Evolutionary conservation across 2,888 invertebrate species (phyloP).

Genomic region (Smittia sp.): DNA sequence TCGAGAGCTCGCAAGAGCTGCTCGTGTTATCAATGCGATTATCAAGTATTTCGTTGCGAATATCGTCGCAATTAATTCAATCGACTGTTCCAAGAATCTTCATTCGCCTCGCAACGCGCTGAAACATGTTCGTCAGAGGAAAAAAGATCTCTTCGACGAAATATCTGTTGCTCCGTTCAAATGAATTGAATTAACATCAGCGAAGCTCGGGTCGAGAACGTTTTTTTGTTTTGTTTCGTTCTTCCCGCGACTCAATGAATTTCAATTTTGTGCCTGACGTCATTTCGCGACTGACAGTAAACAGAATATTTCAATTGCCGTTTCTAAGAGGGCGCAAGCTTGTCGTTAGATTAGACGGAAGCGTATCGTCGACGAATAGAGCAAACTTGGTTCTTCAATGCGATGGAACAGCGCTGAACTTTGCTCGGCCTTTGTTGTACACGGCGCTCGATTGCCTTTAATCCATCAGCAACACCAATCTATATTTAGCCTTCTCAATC

Average conservation of each 20-base stretch:
- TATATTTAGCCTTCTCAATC: not conserved
- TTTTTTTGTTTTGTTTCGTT: not conserved
- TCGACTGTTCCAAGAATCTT: not conserved
- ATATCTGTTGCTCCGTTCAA: slow-evolving; percentile 14
- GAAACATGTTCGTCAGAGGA: slow-evolving; percentile 13
- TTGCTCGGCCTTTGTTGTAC: not conserved
- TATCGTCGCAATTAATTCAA: too few species aligned
- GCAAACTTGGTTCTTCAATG: too few species aligned
- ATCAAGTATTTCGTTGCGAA: not conserved
- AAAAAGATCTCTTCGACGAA: not conserved
- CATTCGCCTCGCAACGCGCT: not conserved
- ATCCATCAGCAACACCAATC: not conserved
- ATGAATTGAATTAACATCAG: slow-evolving; percentile 9
- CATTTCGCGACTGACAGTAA: not conserved
- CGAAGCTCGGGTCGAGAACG: not conserved
- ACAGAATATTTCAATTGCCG: not conserved
- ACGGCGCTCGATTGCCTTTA: not conserved
- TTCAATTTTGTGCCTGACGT: slow-evolving; percentile 14
- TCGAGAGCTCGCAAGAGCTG: not conserved
- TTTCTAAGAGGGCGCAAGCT: too few species aligned
- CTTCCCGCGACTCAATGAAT: not conserved
- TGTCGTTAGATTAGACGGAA: too few species aligned
- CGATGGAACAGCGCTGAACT: too few species aligned
- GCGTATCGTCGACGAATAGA: too few species aligned
- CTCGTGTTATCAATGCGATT: not conserved